phyloP scores from a whole-genome alignment of 2,113 vertebrate species.

The Tricholaema leucomelas region DNA sequence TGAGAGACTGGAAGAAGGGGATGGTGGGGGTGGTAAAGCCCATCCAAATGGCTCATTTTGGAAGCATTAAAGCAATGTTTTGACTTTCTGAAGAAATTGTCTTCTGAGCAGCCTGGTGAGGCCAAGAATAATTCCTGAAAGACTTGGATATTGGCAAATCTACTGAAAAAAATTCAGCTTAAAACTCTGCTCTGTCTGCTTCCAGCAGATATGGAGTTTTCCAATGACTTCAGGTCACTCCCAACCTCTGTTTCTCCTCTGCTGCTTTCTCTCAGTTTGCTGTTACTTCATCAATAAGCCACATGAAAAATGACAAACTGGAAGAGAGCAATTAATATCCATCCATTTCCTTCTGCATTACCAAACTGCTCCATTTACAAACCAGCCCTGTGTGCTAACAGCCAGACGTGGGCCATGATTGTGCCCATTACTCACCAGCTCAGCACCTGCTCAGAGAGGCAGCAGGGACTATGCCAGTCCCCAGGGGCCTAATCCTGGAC shows the following conservation, averaged over 20 bases:
- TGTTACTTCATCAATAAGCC: neutral
- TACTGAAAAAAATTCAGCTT: neutral
- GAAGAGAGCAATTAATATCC: conserved; percentile 17
- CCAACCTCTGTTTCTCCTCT: neutral
- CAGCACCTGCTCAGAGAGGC: neutral
- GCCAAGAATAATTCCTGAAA: neutral
- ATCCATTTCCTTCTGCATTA: neutral
- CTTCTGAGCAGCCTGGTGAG: neutral
- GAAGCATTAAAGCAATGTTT: neutral
- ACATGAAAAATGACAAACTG: conserved; percentile 8
- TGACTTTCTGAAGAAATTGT: neutral
- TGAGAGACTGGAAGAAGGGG: neutral
- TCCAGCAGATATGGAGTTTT: neutral
- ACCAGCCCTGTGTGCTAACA: neutral
- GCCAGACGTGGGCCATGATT: accelerated
- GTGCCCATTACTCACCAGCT: neutral
- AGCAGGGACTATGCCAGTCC: neutral
- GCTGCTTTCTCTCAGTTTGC: neutral
- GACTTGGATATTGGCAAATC: neutral
- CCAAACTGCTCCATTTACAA: neutral
- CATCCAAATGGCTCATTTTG: neutral
- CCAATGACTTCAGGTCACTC: neutral
- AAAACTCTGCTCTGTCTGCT: neutral
- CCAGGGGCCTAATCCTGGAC: neutral
- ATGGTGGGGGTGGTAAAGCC: neutral